Evolutionary conservation across 2,797 vertebrate species (phyloP).

Genomic region (Hoplostethus atlanticus): DNA sequence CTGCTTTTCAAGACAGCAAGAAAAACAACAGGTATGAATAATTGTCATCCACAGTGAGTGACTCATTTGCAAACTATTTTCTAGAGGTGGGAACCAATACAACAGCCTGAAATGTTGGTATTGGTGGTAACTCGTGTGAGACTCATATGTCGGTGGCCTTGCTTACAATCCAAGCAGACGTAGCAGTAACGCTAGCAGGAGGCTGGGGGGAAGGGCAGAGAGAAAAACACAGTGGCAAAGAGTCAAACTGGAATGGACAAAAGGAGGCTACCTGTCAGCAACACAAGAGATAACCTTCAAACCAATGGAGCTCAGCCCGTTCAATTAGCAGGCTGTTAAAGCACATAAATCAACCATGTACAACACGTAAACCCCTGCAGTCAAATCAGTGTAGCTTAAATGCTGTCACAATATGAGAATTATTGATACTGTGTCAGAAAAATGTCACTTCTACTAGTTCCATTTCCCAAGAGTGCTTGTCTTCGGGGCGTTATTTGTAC

Average conservation of each 20-base stretch:
- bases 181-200: background rate
- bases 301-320: background rate
- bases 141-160: background rate
- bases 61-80: background rate
- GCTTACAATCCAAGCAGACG: background rate
- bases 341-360: background rate
- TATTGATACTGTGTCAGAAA: constrained; percentile 13
- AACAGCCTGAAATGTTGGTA: background rate
- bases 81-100: background rate
- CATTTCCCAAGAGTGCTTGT: constrained; percentile 1
- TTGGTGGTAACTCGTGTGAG: too few relatives aligned
- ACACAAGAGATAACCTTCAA: background rate
- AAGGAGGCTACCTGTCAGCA: background rate
- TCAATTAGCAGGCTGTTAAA: background rate
- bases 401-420: background rate
- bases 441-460: background rate
- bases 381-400: background rate
- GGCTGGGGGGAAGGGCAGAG: background rate
- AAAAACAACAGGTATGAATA: background rate
- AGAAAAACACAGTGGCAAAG: background rate
- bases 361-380: background rate
- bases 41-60: background rate
- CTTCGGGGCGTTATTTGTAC: background rate
- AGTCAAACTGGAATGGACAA: background rate
- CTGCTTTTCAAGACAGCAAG: constrained; percentile 4